phyloP scores from a whole-genome alignment of 1,140 invertebrate species.

The Drosophila lacertosa region DNA sequence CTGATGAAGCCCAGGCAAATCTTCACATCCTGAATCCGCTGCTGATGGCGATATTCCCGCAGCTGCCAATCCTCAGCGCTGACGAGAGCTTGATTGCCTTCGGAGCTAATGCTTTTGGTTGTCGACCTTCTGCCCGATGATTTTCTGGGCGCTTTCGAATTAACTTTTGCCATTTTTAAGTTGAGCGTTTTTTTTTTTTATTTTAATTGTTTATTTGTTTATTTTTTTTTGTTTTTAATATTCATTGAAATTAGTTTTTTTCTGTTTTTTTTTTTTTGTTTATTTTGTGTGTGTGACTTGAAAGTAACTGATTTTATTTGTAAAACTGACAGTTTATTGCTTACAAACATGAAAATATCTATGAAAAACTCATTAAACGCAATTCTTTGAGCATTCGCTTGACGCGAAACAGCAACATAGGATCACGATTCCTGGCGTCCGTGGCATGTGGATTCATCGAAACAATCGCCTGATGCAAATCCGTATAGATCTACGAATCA shows the following conservation, averaged over 20 bases:
- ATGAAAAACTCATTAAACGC: slow-evolving; percentile 65
- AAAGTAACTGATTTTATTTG: no score
- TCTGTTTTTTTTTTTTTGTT: slow-evolving; percentile 6
- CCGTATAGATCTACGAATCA: slow-evolving; percentile 59
- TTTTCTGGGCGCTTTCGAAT: background rate
- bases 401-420: slow-evolving; percentile 53
- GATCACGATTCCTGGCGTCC: slow-evolving; percentile 62
- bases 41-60: slow-evolving; percentile 34
- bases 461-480: slow-evolving; percentile 65
- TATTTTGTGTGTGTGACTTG: slow-evolving; percentile 8
- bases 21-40: slow-evolving; percentile 52
- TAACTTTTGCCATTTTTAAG: background rate
- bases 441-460: slow-evolving; percentile 60
- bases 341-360: slow-evolving; percentile 13
- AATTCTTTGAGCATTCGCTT: slow-evolving; percentile 61
- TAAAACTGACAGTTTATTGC: slow-evolving; percentile 20
- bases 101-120: background rate
- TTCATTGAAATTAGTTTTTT: background rate
- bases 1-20: slow-evolving; percentile 42
- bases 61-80: slow-evolving; percentile 37
- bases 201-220: slow-evolving; percentile 12
- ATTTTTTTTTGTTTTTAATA: slow-evolving; percentile 1
- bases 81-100: background rate
- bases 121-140: background rate
- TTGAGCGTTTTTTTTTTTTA: slow-evolving; percentile 15